Percentiles rank a stretch among this genome's conserved stretches.
These are phyloP conservation scores for Monomorium pharaonis DNA, from an alignment of 1,140 invertebrate species.

Conservation along the genomic window DNA sequence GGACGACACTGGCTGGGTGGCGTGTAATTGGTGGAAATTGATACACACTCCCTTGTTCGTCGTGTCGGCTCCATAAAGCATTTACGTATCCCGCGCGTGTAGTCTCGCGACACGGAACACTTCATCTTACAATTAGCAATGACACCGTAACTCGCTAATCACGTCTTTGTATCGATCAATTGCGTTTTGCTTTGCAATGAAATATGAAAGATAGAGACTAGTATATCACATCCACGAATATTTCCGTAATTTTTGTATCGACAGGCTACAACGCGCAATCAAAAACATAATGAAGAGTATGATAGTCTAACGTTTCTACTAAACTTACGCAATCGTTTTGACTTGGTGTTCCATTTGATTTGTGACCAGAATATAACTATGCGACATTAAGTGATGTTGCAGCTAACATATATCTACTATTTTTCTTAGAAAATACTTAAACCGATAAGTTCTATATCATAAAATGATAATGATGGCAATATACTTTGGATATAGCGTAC, in stretches of 20 bases:
- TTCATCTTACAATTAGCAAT: slow-evolving; percentile 59
- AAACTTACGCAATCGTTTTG: not conserved
- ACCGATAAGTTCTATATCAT: not conserved
- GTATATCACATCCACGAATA: not conserved
- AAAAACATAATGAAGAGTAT: no score
- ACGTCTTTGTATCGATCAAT: slow-evolving; percentile 56
- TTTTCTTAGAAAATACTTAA: not conserved
- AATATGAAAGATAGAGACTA: not conserved
- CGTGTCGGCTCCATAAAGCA: not conserved
- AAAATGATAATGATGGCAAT: not conserved
- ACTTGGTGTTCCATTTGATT: not conserved
- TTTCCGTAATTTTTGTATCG: not conserved
- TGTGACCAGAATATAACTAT: not conserved
- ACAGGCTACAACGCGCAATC: not conserved
- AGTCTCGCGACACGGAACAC: slow-evolving; percentile 34
- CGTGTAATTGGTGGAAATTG: slow-evolving; percentile 69
- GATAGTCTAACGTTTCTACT: not conserved
- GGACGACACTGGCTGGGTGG: slow-evolving; percentile 7
- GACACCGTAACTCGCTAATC: slow-evolving; percentile 39
- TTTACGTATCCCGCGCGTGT: not conserved
- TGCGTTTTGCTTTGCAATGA: slow-evolving; percentile 44
- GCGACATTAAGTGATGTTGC: not conserved
- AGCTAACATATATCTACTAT: not conserved
- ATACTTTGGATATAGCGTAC: not conserved
- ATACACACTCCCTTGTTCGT: slow-evolving; percentile 29